Evolutionary conservation across 2,797 vertebrate genomes (phyloP).

Genomic region (Clamator glandarius): DNA sequence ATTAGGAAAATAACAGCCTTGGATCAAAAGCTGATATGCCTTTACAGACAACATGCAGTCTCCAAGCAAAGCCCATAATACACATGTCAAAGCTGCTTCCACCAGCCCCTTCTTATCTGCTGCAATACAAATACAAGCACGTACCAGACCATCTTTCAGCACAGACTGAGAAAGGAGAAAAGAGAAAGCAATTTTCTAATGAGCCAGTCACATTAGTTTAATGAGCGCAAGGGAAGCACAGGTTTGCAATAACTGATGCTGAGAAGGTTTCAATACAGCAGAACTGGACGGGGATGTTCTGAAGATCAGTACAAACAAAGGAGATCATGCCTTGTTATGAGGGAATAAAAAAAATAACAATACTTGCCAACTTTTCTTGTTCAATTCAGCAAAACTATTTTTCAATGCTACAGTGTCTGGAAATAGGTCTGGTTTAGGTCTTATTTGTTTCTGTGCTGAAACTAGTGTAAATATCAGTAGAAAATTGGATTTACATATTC

Average conservation of each 20-base stretch:
- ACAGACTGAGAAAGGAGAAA: slow-evolving; percentile 43
- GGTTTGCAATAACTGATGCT: slow-evolving; percentile 65
- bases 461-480: slow-evolving; percentile 70
- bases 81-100: slow-evolving; percentile 69
- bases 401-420: slow-evolving; percentile 74
- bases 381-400: slow-evolving; percentile 79
- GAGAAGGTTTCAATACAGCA: slow-evolving; percentile 50
- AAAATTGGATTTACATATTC: slow-evolving; percentile 63
- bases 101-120: slow-evolving; percentile 69
- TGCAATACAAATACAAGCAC: slow-evolving; percentile 69
- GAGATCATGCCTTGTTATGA: slow-evolving; percentile 78
- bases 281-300: background rate
- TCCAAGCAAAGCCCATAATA: slow-evolving; percentile 76
- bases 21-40: slow-evolving; percentile 82
- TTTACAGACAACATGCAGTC: slow-evolving; percentile 82
- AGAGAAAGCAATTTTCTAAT: slow-evolving; percentile 67
- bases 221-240: slow-evolving; percentile 59
- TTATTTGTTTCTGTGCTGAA: slow-evolving; percentile 68
- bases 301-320: slow-evolving; percentile 50
- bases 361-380: slow-evolving; percentile 89
- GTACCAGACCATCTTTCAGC: slow-evolving; percentile 66
- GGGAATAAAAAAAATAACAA: slow-evolving; percentile 66
- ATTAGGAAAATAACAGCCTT: slow-evolving; percentile 77
- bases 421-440: slow-evolving; percentile 68
- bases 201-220: slow-evolving; percentile 75